Evolutionary conservation across 2,113 vertebrate genomes (phyloP).

Genomic region (Lasiurus cinereus): DNA sequence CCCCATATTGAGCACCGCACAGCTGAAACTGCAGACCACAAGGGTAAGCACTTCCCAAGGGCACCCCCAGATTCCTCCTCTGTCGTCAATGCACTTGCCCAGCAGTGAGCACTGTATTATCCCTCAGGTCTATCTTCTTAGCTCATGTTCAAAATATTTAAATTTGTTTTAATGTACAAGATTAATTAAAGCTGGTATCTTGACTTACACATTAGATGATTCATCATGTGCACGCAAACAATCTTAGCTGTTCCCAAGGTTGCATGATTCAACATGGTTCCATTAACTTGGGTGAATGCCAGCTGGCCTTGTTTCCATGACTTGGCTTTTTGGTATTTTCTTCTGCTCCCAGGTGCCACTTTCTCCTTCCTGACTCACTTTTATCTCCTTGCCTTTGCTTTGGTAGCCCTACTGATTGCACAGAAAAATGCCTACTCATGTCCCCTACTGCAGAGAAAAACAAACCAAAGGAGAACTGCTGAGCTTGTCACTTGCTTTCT

Average conservation of each 20-base stretch:
- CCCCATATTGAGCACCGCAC: fast-evolving
- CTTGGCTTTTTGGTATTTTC: not conserved
- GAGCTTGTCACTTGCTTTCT: constrained; percentile 63
- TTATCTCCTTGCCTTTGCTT: constrained; percentile 1
- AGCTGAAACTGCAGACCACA: not conserved
- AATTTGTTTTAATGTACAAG: constrained; percentile 40
- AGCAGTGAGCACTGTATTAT: not conserved
- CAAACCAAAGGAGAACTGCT: constrained; percentile 49
- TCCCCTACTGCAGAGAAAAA: not conserved
- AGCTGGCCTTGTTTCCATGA: not conserved
- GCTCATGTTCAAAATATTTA: constrained; percentile 38
- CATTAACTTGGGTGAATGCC: not conserved
- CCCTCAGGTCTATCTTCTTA: constrained; percentile 49
- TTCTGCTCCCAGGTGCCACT: not conserved
- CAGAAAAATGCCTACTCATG: not conserved
- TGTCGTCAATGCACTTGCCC: not conserved
- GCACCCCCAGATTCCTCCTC: not conserved
- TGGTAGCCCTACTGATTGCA: not conserved
- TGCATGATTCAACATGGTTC: not conserved
- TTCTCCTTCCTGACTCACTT: not conserved
- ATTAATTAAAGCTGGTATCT: constrained; percentile 45
- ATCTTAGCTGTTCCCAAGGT: not conserved
- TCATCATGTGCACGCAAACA: not conserved
- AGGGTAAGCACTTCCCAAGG: not conserved
- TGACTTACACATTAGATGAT: constrained; percentile 37